phyloP scores from a whole-genome alignment of 92 coral and sea anemone genomes.

The Diadumene lineata region DNA sequence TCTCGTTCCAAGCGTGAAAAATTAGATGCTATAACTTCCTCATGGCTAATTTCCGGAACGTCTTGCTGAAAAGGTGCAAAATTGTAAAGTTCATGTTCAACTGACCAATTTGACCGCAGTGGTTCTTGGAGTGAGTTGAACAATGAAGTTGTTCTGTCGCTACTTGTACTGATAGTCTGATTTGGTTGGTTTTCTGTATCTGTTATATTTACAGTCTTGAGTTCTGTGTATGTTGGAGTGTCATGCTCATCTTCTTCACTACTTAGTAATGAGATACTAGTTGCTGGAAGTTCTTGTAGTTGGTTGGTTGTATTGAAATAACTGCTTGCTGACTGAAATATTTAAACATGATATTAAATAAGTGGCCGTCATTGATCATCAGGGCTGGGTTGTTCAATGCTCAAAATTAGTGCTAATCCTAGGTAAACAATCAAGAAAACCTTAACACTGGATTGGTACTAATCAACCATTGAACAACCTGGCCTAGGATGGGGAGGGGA shows the following conservation, averaged over 20 bases:
- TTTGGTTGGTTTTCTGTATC: not conserved
- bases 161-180: not conserved
- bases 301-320: not conserved
- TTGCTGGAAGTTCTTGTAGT: not conserved
- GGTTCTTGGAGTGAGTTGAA: not conserved
- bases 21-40: not conserved
- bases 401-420: no score
- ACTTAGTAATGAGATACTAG: not conserved
- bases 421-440: no score
- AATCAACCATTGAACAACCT: no score
- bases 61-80: slow-evolving; percentile 13
- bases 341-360: not conserved
- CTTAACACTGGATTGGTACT: no score
- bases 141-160: not conserved
- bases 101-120: not conserved
- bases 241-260: not conserved
- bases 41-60: not conserved
- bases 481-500: no score
- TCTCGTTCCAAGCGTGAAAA: not conserved
- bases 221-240: slow-evolving; percentile 8
- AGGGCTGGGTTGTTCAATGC: no score
- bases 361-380: no score
- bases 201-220: not conserved
- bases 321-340: slow-evolving; percentile 2
- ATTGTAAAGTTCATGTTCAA: slow-evolving; percentile 17